Base-by-base conservation (phyloP, 2,888 invertebrate genomes). In the Pantelozetes paolii region DNA sequence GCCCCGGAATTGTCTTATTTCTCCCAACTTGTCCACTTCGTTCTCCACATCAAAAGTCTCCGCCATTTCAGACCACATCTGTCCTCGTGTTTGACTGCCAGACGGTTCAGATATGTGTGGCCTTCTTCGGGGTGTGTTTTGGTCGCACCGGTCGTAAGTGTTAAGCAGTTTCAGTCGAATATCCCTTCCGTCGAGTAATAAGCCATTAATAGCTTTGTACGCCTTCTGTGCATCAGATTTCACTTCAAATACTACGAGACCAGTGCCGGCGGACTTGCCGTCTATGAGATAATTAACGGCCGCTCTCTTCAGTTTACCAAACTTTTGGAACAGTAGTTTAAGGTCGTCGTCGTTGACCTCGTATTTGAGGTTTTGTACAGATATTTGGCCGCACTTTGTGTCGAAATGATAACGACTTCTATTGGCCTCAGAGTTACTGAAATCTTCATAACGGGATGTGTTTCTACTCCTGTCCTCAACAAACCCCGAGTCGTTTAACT, bases 321-420 rank as follows among this genome's bases (percentile, higher is more conserved):
- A 73, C 23, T 11, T 6, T 26, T 26, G 3, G 48, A 73, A 73
- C 15, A 73, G 45, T 15, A 42, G 48, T 2, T 73, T 11, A 1
- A 73, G 40, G 50, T 73, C 73, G 48, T 67, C 67, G 23, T 40
- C 54, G 20, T 26, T 67, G 18, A 73, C 73, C 50, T 20, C 64
- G 15, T 67, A 45, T 11, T 26, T 45, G 18, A 73, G 45, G 23
- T 73, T 73, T 6, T 45, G 45, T n/a, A 69, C 36, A 15, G 15
- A 45, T 45, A 45, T 45, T 45, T 45, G 13, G 45, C 45, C 45
- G 45, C 13, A 13, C 6, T 18, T n/a, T 11, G 2, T 15, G 2
- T 45, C 45, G 15, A 45, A 45, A 45, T 45, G 45, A n/a, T 15
- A 2, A 15, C 45, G 45, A 45, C 45, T 45, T 36, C 36, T 5